Conservation (phyloP, 2,888 invertebrate genomes). For the Drosophila pseudotakahashii region DNA sequence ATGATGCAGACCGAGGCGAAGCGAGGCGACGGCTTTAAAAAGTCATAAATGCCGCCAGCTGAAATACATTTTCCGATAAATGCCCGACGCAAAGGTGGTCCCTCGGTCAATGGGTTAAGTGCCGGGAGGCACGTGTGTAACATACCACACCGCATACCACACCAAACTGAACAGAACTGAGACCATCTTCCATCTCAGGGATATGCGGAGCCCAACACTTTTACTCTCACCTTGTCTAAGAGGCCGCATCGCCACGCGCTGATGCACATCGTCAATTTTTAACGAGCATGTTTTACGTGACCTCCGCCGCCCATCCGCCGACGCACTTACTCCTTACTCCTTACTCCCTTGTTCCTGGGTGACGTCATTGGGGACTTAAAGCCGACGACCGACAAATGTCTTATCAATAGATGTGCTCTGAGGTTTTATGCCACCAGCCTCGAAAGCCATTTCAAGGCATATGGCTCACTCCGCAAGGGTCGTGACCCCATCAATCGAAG, state of each 20-base stretch:
- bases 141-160: neutral
- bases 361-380: conserved; percentile 47
- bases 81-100: conserved; percentile 25
- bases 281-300: conserved; percentile 72
- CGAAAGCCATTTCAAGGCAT: conserved; percentile 12
- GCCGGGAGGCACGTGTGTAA: conserved; percentile 20
- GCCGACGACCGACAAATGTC: conserved; percentile 21
- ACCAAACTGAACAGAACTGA: neutral
- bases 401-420: conserved; percentile 26
- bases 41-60: conserved; percentile 67
- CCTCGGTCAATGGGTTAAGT: conserved; percentile 44
- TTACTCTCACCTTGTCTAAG: conserved; percentile 31
- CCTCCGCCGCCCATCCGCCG: conserved; percentile 20
- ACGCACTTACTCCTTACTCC: neutral
- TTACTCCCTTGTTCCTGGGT: conserved; percentile 6
- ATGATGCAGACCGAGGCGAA: conserved; percentile 37
- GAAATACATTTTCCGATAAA: conserved; percentile 52
- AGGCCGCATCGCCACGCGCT: conserved; percentile 51
- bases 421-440: conserved; percentile 12
- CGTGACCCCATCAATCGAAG: conserved; percentile 10
- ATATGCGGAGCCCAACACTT: neutral
- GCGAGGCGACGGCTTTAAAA: conserved; percentile 63
- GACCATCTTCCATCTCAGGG: neutral
- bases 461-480: conserved; percentile 6
- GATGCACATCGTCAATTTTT: conserved; percentile 76